Conservation (phyloP, 1,140 invertebrate genomes). For the Pollicipes pollicipes region DNA sequence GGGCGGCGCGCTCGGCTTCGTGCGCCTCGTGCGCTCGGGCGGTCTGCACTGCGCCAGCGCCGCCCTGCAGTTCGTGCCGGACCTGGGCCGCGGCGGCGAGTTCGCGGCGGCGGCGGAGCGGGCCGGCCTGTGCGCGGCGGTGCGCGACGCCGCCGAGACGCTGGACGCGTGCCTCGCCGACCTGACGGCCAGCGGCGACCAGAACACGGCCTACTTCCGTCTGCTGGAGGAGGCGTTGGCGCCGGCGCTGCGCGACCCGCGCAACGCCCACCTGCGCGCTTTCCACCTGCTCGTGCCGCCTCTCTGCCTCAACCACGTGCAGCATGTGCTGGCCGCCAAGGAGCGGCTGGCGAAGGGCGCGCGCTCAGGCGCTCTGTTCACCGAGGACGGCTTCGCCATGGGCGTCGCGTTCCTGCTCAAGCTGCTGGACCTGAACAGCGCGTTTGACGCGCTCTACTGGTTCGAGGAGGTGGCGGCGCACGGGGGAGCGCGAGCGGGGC, state of each 20-base stretch:
- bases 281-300: conserved; percentile 89
- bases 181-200: conserved; percentile 68
- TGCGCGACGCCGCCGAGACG: conserved; percentile 44
- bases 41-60: conserved; percentile 80
- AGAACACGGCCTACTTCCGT: conserved; percentile 85
- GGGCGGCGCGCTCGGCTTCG: conserved; percentile 80
- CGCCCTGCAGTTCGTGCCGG: conserved; percentile 74
- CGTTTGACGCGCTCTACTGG: conserved; percentile 91
- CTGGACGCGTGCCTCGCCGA: conserved; percentile 58
- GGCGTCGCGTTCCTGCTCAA: conserved; percentile 57
- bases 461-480: conserved; percentile 41
- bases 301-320: conserved; percentile 84
- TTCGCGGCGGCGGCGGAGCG: conserved; percentile 36
- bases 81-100: conserved; percentile 47
- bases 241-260: conserved; percentile 59
- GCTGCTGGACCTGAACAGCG: conserved; percentile 43
- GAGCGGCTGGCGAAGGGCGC: conserved; percentile 76
- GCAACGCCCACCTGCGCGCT: conserved; percentile 78
- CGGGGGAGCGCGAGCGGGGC: conserved; percentile 25
- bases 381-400: conserved; percentile 96
- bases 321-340: conserved; percentile 78
- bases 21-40: conserved; percentile 82
- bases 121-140: conserved; percentile 33
- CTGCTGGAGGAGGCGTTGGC: conserved; percentile 83
- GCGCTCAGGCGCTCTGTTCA: conserved; percentile 68